phyloP scores from a whole-genome alignment of 2,888 invertebrate genomes.

The Keiferia lycopersicella region DNA sequence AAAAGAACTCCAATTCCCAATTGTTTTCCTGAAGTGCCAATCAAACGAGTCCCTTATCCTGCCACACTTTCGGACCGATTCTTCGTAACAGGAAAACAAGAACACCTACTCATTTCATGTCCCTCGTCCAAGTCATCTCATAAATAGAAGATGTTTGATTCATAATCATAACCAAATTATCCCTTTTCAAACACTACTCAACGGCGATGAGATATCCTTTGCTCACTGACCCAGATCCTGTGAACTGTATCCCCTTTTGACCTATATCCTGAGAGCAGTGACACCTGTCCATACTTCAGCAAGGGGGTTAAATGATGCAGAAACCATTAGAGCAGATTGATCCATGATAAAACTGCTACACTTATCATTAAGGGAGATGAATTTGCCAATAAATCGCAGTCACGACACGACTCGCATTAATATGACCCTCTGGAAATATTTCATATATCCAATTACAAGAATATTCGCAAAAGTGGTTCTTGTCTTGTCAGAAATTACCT shows the following conservation, averaged over 20 bases:
- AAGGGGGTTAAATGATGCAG: slow-evolving; percentile 1
- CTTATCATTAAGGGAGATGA: background rate
- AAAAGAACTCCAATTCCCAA: background rate
- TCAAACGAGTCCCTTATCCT: background rate
- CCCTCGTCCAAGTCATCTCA: background rate
- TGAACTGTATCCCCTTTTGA: slow-evolving; percentile 21
- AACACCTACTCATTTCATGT: background rate
- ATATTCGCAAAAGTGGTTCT: background rate
- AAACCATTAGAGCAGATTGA: background rate
- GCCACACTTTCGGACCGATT: background rate
- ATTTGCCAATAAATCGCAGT: slow-evolving; percentile 2
- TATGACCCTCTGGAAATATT: background rate
- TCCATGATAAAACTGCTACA: background rate
- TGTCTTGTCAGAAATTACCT: slow-evolving; percentile 16
- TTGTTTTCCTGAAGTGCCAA: slow-evolving; percentile 1
- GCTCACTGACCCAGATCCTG: slow-evolving; percentile 25
- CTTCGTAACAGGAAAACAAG: slow-evolving; percentile 15
- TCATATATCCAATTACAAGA: background rate
- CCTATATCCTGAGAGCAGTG: slow-evolving; percentile 21
- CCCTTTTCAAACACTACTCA: slow-evolving; percentile 1
- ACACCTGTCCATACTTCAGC: slow-evolving; percentile 16
- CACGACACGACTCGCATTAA: background rate
- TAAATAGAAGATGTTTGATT: slow-evolving; percentile 2
- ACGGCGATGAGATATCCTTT: slow-evolving; percentile 16
- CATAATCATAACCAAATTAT: slow-evolving; percentile 4